Conservation (phyloP, 2,113 vertebrate species). For the Tenrec ecaudatus region DNA sequence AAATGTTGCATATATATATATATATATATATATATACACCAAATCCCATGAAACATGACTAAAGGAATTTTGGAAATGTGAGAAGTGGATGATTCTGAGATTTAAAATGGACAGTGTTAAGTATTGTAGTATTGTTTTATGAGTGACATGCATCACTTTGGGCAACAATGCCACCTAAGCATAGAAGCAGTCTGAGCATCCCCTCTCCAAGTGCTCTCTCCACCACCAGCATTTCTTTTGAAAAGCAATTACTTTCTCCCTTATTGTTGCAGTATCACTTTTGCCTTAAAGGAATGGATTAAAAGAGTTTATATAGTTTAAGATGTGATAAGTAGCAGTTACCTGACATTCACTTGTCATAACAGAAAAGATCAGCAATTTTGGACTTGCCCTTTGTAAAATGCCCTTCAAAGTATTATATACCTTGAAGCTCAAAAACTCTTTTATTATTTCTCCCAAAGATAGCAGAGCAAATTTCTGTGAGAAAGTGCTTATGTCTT, state of each 20-base stretch:
- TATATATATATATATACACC: too few species aligned
- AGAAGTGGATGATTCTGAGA: background rate
- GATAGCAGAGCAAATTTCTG: background rate
- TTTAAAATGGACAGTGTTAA: background rate
- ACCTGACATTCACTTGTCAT: background rate
- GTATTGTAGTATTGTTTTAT: conserved; percentile 16
- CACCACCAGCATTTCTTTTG: background rate
- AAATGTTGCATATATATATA: background rate
- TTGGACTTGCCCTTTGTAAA: conserved; percentile 25
- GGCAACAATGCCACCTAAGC: background rate
- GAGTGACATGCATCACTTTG: background rate
- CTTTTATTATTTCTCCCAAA: conserved; percentile 10
- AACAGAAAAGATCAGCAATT: background rate
- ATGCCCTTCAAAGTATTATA: conserved; percentile 3
- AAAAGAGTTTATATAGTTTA: background rate
- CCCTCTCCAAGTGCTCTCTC: conserved; percentile 5
- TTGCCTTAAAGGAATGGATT: conserved; percentile 9
- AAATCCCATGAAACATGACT: background rate
- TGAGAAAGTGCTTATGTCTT: background rate
- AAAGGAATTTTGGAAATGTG: conserved; percentile 10
- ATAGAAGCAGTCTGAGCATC: conserved; percentile 1
- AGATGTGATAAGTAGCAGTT: background rate
- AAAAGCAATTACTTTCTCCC: conserved; percentile 8
- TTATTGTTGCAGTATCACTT: conserved; percentile 27
- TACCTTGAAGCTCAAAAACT: background rate